These are phyloP conservation scores for Potamilus streckersoni DNA, from an alignment of 1,140 invertebrate species.

Conservation along the genomic window DNA sequence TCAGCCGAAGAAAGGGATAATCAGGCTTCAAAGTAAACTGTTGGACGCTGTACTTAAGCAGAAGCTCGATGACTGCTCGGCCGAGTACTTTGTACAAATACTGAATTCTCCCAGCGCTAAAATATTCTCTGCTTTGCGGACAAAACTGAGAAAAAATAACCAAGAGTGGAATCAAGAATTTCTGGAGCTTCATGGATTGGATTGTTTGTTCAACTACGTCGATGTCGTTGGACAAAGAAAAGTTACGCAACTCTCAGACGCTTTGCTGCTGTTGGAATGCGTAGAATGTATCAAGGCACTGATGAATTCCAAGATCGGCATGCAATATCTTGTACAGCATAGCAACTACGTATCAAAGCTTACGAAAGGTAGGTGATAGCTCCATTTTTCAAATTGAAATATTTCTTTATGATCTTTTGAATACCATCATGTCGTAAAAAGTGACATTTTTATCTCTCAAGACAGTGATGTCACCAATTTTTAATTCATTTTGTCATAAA, in stretches of 20 bases:
- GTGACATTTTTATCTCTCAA: neutral
- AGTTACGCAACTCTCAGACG: slow-evolving; percentile 63
- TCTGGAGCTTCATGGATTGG: slow-evolving; percentile 67
- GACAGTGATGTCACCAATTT: neutral
- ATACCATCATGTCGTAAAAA: neutral
- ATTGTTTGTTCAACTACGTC: slow-evolving; percentile 69
- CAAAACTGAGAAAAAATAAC: slow-evolving; percentile 62
- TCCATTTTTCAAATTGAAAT: neutral
- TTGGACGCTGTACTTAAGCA: slow-evolving; percentile 26
- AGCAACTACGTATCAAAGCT: slow-evolving; percentile 66
- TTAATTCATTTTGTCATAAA: neutral
- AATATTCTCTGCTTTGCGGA: slow-evolving; percentile 67
- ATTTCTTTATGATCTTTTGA: neutral
- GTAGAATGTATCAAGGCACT: slow-evolving; percentile 69
- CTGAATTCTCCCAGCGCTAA: slow-evolving; percentile 65
- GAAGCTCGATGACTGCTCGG: slow-evolving; percentile 48
- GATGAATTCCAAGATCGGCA: slow-evolving; percentile 70
- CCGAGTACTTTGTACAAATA: slow-evolving; percentile 64
- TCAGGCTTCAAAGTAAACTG: slow-evolving; percentile 19
- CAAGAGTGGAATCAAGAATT: slow-evolving; percentile 71
- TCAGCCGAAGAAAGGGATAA: neutral
- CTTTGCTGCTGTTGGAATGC: slow-evolving; percentile 69
- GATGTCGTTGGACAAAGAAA: slow-evolving; percentile 60
- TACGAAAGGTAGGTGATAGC: slow-evolving; percentile 63
- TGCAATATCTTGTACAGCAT: slow-evolving; percentile 69